Base-by-base conservation (phyloP, 1,140 invertebrate species). In the Drosophila baimaii region DNA sequence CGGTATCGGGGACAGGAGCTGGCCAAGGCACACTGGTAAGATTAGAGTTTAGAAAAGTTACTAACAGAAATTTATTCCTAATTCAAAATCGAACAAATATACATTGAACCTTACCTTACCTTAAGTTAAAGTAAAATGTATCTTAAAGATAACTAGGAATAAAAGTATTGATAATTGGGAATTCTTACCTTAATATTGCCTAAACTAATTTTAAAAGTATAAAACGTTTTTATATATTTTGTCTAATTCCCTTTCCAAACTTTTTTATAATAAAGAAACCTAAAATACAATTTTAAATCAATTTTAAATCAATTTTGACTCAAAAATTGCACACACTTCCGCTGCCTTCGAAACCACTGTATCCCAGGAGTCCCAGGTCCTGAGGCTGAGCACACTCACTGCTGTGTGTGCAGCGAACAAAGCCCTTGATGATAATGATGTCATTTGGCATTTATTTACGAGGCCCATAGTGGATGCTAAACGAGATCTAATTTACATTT, bases 401-500 rank as follows among this genome's bases (percentile, higher is more conserved):
- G 62, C 4, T 12, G 62, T 55, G 23, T 70, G 64, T 44, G 31
- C 41, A 70, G 64, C 65, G 55, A 79, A 85, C 73, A 84, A 85
- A 77, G 79, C 79, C 85, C 85, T 61, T 68, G 64, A 74, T 80
- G 84, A 90, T 90, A 90, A 90, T 90, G 88, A 90, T 90, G 88
- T 90, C 88, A 90, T 89, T 90, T 90, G 88, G 89, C 88, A 88
- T 90, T 90, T 90, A 90, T 90, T 90, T 90, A 90, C 88, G 88
- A 90, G 88, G 80, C 78, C 69, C 83, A 90, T 83, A 81, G 79
- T 88, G 77, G 77, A 84, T 84, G 88, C 88, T 90, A 90, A 90
- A 90, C 89, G 89, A 90, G 88, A 86, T 90, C 89, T 90, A 90
- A 90, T 90, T 90, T 90, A 90, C 88, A 90, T 90, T 90, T 90